Evolutionary conservation across 2,888 invertebrate species (phyloP), one percentile per base, ranked within the genome.

Genomic region (Vanessa cardui): DNA sequence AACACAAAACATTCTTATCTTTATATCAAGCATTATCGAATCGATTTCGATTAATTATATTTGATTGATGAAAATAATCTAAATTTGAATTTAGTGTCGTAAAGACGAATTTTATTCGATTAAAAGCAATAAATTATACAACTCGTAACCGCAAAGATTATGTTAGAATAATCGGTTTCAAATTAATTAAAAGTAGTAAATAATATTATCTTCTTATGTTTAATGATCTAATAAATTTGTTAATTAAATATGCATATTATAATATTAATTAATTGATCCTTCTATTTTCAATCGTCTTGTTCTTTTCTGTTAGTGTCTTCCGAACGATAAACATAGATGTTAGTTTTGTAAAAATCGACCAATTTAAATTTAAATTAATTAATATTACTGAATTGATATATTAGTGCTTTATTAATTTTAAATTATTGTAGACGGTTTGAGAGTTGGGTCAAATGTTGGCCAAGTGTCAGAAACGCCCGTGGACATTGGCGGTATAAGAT

Each of bases 111-210:
- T 70, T 58, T 58, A 70, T 68, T 68, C 49, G 26, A 45, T 46
- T 47, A 31, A 62, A 68, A 46, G 70, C 49, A 68, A 68, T 70
- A 68, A 68, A 67, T 67, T 58, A 68, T 61, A 68, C 39, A 39
- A 26, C 58, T 70, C 47, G 46, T 54, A 63, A 62, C 52, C 52
- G 58, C 68, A 62, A 64, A 62, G 58, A 66, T 64, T 61, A 67
- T 58, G 18, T 58, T 59, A 62, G 62, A 68, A 64, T 68, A 68
- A 70, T 54, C 62, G 47, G 39, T 62, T 68, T 59, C 47, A 44
- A 68, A 70, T 68, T 68, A 65, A 70, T 70, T 70, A 59, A 68
- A 33, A 70, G 39, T 39, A 39, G 39, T 39, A 3, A 39, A 26
- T 26, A 26, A 39, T 9, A 64, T 16, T 64, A 50, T 64, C 58